phyloP scores from a whole-genome alignment of 2,797 vertebrate genomes.

The Etheostoma perlongum region DNA sequence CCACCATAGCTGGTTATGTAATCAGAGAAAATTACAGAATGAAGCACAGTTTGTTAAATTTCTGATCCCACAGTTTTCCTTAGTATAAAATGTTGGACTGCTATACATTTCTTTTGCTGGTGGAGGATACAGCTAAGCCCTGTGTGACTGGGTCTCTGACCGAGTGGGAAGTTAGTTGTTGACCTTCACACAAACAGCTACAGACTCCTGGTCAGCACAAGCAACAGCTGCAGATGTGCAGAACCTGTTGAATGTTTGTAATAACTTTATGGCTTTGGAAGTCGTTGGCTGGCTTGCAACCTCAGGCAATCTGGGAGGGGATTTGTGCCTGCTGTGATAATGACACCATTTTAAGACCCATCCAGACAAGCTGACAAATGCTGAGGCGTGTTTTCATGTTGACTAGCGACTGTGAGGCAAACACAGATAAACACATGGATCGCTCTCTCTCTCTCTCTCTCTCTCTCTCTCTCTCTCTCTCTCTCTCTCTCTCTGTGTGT shows the following conservation, averaged over 20 bases:
- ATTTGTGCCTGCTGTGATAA: constrained; percentile 75
- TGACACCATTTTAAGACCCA: constrained; percentile 71
- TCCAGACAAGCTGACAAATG: constrained; percentile 70
- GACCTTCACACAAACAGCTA: constrained; percentile 42
- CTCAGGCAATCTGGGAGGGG: constrained; percentile 63
- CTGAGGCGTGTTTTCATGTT: constrained; percentile 65
- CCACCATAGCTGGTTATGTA: constrained; percentile 27
- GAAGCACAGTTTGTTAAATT: constrained; percentile 32
- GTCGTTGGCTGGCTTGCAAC: constrained; percentile 59
- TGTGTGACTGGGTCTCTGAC: constrained; percentile 44
- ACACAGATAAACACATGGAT: constrained; percentile 50
- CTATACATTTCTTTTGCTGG: constrained; percentile 22
- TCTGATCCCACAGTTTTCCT: constrained; percentile 16
- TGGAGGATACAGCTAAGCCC: constrained; percentile 38
- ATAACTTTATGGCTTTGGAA: constrained; percentile 60
- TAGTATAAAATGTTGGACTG: background rate
- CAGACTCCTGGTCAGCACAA: constrained; percentile 56
- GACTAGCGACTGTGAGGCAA: constrained; percentile 48
- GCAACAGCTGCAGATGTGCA: constrained; percentile 27
- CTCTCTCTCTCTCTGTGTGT: constrained; percentile 4
- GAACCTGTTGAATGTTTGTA: constrained; percentile 63
- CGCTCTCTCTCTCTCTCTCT: constrained; percentile 1
- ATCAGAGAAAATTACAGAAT: constrained; percentile 40
- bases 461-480: constrained; percentile 1
- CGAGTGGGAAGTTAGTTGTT: constrained; percentile 47